Percentiles rank a stretch among this genome's conserved stretches.
These are phyloP conservation scores for Garrulus glandarius DNA, from an alignment of 2,797 vertebrate species.

Conservation along the genomic window DNA sequence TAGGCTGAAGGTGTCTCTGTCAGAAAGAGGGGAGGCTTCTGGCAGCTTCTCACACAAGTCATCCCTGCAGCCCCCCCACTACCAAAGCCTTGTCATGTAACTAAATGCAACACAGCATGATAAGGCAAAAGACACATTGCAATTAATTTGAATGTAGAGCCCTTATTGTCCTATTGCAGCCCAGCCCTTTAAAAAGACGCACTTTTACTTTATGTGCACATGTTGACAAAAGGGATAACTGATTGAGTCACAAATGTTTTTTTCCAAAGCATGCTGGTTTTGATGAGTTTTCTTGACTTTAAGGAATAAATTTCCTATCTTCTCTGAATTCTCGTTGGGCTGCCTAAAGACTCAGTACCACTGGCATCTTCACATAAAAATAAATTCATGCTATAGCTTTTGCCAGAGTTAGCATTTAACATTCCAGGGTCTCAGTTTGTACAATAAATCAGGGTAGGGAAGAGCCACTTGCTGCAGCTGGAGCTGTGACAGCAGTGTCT, in stretches of 20 bases:
- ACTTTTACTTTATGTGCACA: neutral
- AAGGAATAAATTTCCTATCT: neutral
- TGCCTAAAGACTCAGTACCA: neutral
- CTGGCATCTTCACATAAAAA: neutral
- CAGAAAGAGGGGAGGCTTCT: neutral
- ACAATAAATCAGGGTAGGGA: neutral
- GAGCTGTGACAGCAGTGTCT: neutral
- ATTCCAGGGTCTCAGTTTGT: neutral
- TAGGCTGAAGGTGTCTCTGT: neutral
- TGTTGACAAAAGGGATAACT: neutral
- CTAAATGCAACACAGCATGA: neutral
- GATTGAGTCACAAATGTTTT: neutral
- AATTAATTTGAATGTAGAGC: neutral
- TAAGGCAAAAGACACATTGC: neutral
- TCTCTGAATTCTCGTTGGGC: neutral
- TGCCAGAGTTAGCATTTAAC: neutral
- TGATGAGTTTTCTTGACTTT: neutral
- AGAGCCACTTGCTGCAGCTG: neutral
- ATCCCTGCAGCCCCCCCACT: accelerated
- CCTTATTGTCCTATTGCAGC: neutral
- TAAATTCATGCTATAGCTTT: neutral
- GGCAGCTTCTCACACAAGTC: neutral
- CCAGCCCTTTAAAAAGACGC: neutral
- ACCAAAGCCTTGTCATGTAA: neutral
- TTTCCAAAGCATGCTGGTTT: neutral